Evolutionary conservation across 35 echinoderm and acorn worm species (phyloP).

Genomic region (Chiridota heheva): DNA sequence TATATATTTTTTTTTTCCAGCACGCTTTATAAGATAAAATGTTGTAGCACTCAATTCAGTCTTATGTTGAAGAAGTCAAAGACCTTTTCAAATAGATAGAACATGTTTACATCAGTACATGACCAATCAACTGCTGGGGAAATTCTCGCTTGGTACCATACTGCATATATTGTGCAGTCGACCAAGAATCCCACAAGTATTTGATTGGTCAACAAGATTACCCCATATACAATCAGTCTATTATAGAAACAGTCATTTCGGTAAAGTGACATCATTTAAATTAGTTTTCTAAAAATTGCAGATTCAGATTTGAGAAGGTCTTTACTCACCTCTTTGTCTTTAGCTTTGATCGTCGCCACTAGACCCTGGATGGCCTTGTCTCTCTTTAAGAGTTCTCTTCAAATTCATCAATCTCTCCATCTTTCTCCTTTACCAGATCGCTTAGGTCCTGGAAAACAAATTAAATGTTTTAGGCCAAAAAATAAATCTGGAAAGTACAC

Average conservation of each 20-base stretch:
- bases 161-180: no score
- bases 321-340: constrained; percentile 80
- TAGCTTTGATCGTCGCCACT: constrained; percentile 53
- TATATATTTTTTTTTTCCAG: no score
- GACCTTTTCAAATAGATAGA: no score
- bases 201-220: background rate
- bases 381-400: constrained; percentile 71
- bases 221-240: background rate
- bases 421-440: constrained; percentile 38
- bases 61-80: no score
- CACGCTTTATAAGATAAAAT: no score
- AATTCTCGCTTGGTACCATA: no score
- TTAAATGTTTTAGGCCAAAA: constrained; percentile 37
- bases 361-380: constrained; percentile 85
- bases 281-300: background rate
- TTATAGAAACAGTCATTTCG: background rate
- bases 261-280: background rate
- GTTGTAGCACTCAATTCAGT: no score
- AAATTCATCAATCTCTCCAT: constrained; percentile 29
- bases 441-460: constrained; percentile 42
- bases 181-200: background rate
- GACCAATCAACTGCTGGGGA: no score
- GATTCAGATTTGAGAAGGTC: background rate
- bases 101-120: no score
- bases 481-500: background rate